phyloP scores from a whole-genome alignment of 2,888 invertebrate species.

The Trichacis sp. region DNA sequence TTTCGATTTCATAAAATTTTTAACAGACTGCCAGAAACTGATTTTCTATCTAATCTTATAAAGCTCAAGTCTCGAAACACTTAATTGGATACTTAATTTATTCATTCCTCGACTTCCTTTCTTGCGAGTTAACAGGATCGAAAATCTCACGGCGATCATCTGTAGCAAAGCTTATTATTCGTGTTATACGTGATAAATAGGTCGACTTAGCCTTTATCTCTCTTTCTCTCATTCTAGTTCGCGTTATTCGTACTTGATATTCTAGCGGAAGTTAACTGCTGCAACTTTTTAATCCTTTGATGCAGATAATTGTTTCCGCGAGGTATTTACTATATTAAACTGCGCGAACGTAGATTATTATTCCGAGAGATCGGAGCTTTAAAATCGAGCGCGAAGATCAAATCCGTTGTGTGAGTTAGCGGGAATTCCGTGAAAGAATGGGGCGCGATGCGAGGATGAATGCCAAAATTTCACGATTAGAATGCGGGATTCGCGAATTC shows the following conservation, averaged over 20 bases:
- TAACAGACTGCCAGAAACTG: too few relatives aligned
- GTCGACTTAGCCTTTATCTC: slow-evolving; percentile 39
- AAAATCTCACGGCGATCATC: slow-evolving; percentile 57
- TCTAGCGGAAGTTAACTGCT: not conserved
- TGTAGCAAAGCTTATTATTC: slow-evolving; percentile 49
- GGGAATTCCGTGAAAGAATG: too few relatives aligned
- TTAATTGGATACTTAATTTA: too few relatives aligned
- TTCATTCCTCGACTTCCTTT: too few relatives aligned
- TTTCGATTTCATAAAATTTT: too few relatives aligned
- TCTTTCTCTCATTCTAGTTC: slow-evolving; percentile 1
- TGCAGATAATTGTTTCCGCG: not conserved
- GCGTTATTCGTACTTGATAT: not conserved
- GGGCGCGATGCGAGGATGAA: too few relatives aligned
- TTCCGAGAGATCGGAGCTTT: not conserved
- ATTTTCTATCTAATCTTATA: too few relatives aligned
- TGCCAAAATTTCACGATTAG: too few relatives aligned
- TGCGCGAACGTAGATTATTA: not conserved
- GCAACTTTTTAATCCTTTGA: not conserved
- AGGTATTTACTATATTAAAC: not conserved
- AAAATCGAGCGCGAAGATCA: not conserved
- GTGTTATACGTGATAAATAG: slow-evolving; percentile 56
- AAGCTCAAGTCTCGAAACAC: too few relatives aligned
- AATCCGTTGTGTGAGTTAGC: too few relatives aligned
- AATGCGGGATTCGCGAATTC: too few relatives aligned
- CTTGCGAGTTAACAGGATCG: too few relatives aligned